These are phyloP conservation scores for Conomelus anceps DNA, from an alignment of 2,888 invertebrate genomes.

Conservation along the genomic window DNA sequence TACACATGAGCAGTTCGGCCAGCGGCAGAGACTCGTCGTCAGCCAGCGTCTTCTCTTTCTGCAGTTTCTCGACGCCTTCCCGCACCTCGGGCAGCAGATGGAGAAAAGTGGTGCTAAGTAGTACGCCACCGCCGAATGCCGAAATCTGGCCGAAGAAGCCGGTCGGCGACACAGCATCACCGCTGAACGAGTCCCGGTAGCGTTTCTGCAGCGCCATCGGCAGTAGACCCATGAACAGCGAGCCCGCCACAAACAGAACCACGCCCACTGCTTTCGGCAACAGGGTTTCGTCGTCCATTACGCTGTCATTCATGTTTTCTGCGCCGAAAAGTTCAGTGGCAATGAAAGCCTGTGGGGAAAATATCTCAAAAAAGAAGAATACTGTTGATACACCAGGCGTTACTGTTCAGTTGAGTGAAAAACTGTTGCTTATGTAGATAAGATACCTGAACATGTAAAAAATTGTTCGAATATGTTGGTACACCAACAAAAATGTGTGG, in stretches of 20 bases:
- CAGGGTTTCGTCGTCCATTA: background rate
- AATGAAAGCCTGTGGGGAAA: background rate
- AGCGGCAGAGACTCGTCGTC: slow-evolving; percentile 24
- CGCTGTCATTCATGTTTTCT: background rate
- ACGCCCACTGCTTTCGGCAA: background rate
- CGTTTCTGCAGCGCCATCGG: background rate
- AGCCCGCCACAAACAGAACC: background rate
- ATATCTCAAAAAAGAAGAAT: no score
- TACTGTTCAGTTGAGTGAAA: no score
- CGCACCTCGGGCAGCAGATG: slow-evolving; percentile 59
- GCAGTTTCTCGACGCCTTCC: slow-evolving; percentile 47
- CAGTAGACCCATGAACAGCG: background rate
- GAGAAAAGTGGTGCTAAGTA: slow-evolving; percentile 56
- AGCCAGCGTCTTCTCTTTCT: slow-evolving; percentile 42
- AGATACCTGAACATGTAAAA: no score
- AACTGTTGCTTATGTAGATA: no score
- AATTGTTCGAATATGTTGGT: no score
- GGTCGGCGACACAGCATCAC: background rate
- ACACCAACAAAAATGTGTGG: no score
- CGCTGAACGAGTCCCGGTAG: background rate
- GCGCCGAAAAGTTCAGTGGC: background rate
- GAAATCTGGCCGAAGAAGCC: background rate
- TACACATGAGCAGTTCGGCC: slow-evolving; percentile 36
- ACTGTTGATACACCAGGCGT: no score
- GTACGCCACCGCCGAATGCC: slow-evolving; percentile 57